Evolutionary conservation across 2,888 invertebrate genomes (phyloP).

Genomic region (Poecilobothrus nobilitatus): DNA sequence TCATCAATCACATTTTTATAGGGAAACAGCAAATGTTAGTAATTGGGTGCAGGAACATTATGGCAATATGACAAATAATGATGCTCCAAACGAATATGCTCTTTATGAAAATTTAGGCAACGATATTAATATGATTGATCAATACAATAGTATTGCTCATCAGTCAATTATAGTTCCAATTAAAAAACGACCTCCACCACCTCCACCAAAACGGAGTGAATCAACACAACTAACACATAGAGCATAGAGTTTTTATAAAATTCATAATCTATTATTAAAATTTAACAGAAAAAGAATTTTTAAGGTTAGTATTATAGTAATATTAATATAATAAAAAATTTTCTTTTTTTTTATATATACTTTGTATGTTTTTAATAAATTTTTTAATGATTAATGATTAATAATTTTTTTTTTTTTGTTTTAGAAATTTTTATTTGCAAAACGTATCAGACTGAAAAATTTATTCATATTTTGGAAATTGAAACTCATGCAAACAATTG

Average conservation of each 20-base stretch:
- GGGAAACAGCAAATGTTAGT: constrained; percentile 64
- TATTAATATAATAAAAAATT: not conserved
- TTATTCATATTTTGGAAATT: not conserved
- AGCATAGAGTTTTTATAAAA: constrained; percentile 28
- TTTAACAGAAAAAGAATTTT: not conserved
- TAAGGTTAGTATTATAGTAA: not conserved
- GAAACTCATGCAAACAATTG: no score
- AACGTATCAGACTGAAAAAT: not conserved
- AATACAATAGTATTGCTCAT: constrained; percentile 17
- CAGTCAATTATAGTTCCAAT: constrained; percentile 33
- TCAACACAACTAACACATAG: constrained; percentile 66
- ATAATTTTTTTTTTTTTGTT: not conserved
- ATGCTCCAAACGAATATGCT: constrained; percentile 36
- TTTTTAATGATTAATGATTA: no score
- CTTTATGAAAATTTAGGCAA: constrained; percentile 66
- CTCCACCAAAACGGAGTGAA: constrained; percentile 82
- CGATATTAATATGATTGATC: constrained; percentile 22
- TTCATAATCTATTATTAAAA: not conserved
- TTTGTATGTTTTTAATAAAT: no score
- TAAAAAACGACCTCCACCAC: constrained; percentile 74
- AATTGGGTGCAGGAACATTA: constrained; percentile 88
- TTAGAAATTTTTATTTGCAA: not conserved
- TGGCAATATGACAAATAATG: constrained; percentile 51
- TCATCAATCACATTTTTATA: constrained; percentile 40
- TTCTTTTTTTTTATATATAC: not conserved